These are phyloP conservation scores for Phaethon lepturus DNA, from an alignment of 2,113 vertebrate genomes.

Conservation along the genomic window DNA sequence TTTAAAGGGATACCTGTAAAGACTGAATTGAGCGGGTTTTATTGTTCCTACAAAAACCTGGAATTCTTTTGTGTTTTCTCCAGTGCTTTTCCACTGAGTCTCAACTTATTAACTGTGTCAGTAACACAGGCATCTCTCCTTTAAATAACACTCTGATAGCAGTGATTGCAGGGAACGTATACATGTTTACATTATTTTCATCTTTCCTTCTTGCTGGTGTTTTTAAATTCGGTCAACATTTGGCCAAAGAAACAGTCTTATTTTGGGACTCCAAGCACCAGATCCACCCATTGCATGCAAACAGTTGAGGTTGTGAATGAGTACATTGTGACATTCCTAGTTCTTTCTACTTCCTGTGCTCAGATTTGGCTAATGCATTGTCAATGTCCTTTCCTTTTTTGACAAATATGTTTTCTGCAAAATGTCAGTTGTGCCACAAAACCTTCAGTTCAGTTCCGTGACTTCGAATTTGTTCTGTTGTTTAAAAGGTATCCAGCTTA, in stretches of 20 bases:
- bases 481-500: neutral
- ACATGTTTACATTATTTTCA: neutral
- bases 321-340: neutral
- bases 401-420: neutral
- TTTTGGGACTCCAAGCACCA: neutral
- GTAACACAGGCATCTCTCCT: neutral
- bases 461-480: neutral
- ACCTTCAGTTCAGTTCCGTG: neutral
- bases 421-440: neutral
- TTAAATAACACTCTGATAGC: neutral
- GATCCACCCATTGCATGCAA: neutral
- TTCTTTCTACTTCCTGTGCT: neutral
- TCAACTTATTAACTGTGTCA: neutral
- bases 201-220: neutral
- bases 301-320: neutral
- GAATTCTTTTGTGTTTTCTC: neutral
- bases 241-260: neutral
- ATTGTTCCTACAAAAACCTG: neutral
- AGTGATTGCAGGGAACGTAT: neutral
- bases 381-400: neutral
- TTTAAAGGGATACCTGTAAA: neutral
- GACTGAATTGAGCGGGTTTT: neutral
- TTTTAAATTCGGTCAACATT: neutral
- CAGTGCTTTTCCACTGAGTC: neutral
- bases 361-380: neutral